phyloP scores from a whole-genome alignment of 2,888 invertebrate species.

The Metopia argyrocephala region DNA sequence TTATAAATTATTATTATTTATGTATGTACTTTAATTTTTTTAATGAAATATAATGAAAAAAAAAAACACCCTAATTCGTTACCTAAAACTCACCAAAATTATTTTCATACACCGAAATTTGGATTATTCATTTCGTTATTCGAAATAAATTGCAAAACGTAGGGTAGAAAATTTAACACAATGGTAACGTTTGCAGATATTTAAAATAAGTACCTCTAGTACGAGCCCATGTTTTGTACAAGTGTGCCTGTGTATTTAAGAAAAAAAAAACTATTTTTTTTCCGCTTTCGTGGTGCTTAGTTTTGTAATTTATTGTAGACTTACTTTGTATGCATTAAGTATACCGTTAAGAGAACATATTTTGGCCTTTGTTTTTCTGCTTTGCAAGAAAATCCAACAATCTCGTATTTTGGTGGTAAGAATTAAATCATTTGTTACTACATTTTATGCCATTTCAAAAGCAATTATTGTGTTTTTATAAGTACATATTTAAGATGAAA shows the following conservation, averaged over 20 bases:
- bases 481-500: background rate
- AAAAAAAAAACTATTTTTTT: constrained; percentile 16
- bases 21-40: no score
- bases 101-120: no score
- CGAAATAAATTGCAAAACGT: constrained; percentile 17
- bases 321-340: constrained; percentile 31
- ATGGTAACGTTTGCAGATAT: no score
- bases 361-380: constrained; percentile 1
- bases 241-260: background rate
- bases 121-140: constrained; percentile 4
- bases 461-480: background rate
- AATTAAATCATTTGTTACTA: constrained; percentile 5
- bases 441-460: background rate
- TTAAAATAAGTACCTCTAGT: no score
- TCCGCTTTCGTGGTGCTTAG: constrained; percentile 17
- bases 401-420: constrained; percentile 3
- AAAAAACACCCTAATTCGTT: no score
- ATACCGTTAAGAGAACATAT: constrained; percentile 44
- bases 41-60: no score
- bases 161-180: constrained; percentile 1
- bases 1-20: no score
- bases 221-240: no score
- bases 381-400: constrained; percentile 18
- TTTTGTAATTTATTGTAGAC: constrained; percentile 50
- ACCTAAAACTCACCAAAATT: no score